Base-by-base conservation (phyloP, 2,888 invertebrate species). In the Leptarthrus brevirostris region DNA sequence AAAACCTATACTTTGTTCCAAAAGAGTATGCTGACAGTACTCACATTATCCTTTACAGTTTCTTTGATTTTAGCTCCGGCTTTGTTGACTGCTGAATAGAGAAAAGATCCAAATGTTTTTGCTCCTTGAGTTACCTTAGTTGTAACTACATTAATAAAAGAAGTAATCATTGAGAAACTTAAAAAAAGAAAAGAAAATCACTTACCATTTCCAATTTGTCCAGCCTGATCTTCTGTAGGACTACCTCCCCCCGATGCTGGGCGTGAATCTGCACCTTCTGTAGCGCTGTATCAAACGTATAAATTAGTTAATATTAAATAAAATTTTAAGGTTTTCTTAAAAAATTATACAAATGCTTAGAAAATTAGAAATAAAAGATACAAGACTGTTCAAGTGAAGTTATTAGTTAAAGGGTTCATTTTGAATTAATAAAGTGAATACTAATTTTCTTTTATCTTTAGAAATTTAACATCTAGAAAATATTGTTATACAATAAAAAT, bases 11-110 rank as follows among this genome's bases (percentile, higher is more conserved):
- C n/a, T n/a, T n/a, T n/a, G n/a, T n/a, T n/a, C n/a, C n/a, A n/a
- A n/a, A n/a, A n/a, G n/a, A n/a, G n/a, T n/a, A n/a, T n/a, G n/a
- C n/a, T n/a, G n/a, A n/a, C 8, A 30, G 8, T 61, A 90, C 93
- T 92, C 86, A 96, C 95, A 86, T 95, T 97, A 87, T 97, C 96
- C 86, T 96, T 97, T 79, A 97, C 96, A 80, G 95, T 94, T 86
- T 96, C 95, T 89, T 97, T 97, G 82, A 97, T 93, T 87, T 96
- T 96, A 82, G 95, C 95, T 40, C 97, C 95, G 74, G 97, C 97
- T 87, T 96, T 97, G 87, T 96, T 97, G 79, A 97, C 96, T 78
- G 97, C 95, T 77, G 95, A 95, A 87, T 95, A 97, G 79, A 97
- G 89, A 88, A 96, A 96, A 85, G 90, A 95, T 78, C 96, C 96